Conservation (phyloP, 2,888 invertebrate species). For the Aleiodes testaceus region DNA sequence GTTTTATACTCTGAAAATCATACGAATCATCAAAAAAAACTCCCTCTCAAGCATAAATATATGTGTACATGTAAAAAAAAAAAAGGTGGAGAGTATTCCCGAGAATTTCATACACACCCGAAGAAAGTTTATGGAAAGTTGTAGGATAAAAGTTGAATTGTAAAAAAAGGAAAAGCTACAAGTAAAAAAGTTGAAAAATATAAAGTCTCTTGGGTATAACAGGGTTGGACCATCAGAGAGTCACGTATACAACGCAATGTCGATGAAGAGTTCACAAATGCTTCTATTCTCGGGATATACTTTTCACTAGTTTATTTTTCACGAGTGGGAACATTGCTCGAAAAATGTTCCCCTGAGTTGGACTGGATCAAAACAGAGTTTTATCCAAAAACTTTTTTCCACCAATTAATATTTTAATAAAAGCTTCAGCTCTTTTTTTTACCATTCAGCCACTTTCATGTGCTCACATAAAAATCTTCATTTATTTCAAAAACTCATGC, state of each 20-base stretch:
- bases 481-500: neutral
- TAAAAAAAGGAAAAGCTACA: slow-evolving; percentile 5
- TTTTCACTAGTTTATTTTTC: neutral
- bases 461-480: neutral
- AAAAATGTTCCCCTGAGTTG: neutral
- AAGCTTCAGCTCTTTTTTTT: too few species aligned
- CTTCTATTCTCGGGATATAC: neutral
- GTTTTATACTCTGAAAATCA: too few species aligned
- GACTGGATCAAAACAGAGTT: too few species aligned
- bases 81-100: neutral
- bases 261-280: neutral
- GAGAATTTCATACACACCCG: slow-evolving; percentile 17
- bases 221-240: slow-evolving; percentile 1
- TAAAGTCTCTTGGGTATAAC: neutral
- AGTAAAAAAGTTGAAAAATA: neutral
- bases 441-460: too few species aligned
- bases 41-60: slow-evolving; percentile 3
- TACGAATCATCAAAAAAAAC: too few species aligned
- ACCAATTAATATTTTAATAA: too few species aligned
- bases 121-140: slow-evolving; percentile 23
- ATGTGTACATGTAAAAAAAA: neutral
- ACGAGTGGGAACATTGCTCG: neutral
- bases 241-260: slow-evolving; percentile 4
- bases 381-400: too few species aligned
- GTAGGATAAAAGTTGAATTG: slow-evolving; percentile 17